Percentiles rank a stretch among this genome's conserved stretches.
Evolutionary conservation across 2,797 vertebrate genomes (phyloP).

Genomic region (Hirundo rustica): DNA sequence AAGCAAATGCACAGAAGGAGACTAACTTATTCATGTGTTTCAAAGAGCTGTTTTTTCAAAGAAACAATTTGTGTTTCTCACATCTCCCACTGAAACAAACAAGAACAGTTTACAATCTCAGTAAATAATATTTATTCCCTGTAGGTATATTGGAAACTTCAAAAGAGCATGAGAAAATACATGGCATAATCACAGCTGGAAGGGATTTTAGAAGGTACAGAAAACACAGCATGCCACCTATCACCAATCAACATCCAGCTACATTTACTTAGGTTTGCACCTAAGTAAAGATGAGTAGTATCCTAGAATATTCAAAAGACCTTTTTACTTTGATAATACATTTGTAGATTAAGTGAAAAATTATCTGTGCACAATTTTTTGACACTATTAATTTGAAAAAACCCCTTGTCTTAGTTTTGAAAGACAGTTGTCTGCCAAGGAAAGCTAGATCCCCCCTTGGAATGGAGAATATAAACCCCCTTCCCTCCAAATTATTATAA

Average conservation of each 20-base stretch:
- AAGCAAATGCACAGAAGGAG: background rate
- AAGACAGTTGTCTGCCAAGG: too few relatives aligned
- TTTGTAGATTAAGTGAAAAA: background rate
- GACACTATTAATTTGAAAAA: background rate
- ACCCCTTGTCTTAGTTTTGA: background rate
- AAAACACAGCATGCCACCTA: background rate
- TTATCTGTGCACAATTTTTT: background rate
- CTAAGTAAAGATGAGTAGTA: background rate
- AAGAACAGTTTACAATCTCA: background rate
- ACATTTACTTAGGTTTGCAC: background rate
- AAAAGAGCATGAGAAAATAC: background rate
- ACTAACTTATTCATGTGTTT: conserved; percentile 4
- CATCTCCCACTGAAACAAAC: background rate
- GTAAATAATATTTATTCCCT: conserved; percentile 13
- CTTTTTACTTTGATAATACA: background rate
- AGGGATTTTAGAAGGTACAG: background rate
- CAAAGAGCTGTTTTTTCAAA: conserved; percentile 26
- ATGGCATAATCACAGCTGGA: background rate
- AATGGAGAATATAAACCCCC: too few relatives aligned
- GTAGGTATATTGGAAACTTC: background rate
- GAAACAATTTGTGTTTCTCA: background rate
- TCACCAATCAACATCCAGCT: background rate
- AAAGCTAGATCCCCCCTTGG: too few relatives aligned
- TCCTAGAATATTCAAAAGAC: background rate
- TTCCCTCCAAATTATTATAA: too few relatives aligned